Evolutionary conservation across 2,113 vertebrate species (phyloP), one percentile per base, ranked within the genome.

Genomic region (Benitochromis conjunctus): DNA sequence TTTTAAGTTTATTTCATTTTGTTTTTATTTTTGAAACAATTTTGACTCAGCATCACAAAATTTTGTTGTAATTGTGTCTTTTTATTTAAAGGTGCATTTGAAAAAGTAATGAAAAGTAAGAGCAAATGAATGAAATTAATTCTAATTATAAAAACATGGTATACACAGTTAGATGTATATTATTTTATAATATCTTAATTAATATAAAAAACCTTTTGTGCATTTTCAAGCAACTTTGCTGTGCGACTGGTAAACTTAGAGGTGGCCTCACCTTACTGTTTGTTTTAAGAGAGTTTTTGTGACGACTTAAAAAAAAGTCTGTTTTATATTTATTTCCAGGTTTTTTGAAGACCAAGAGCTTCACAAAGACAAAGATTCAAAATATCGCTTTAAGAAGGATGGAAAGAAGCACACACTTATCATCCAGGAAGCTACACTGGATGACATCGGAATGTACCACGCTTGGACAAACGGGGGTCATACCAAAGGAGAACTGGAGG

Each of bases 331-430:
- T 2, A 51, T 48, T 38, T 19, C n/a, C 51, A 99, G 98, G 98
- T 95, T 31, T 88, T 98, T 96, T 87, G 97, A 98, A 19, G 97
- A 97, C 0, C 60, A 92, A 53, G 98, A 99, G 82, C 55, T 99
- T 79, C 95, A 94, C 0, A 96, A 95, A 36, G 97, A 98, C 9
- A 96, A 97, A 1, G 91, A 94, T 3, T 85, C 54, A 3, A 97
- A 96, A 84, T 98, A 90, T 86, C 97, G 98, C 76, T 96, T 98
- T 89, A 99, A 98, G 94, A 98, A 98, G 74, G 98, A 98, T 0
- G 98, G 97, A 3, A 97, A 86, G 87, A 97, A 96, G 10, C 98
- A 99, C 48, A 94, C 91, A 0, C 93, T 99, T 18, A 97, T 98
- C 83, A 97, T 97, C 90, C 95, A 95, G 1, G 98, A 99, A 26